Conservation (phyloP, 2,113 vertebrate genomes). For the Lipotes vexillifer region DNA sequence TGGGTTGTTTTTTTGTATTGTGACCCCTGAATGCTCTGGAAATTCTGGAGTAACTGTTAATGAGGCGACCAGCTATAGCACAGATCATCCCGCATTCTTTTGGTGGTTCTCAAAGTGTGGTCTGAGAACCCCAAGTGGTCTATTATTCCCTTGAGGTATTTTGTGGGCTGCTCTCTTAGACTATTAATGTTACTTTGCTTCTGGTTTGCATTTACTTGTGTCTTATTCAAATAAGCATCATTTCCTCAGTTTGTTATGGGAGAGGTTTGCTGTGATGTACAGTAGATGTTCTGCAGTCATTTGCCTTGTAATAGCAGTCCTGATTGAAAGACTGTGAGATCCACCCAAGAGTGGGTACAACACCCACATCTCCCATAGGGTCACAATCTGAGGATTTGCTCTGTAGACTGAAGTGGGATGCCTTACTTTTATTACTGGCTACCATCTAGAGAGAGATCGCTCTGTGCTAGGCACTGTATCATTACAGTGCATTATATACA, state of each 20-base stretch:
- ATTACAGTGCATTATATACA: not conserved
- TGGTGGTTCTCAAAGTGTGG: not conserved
- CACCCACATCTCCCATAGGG: not conserved
- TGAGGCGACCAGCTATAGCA: not conserved
- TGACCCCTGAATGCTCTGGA: not conserved
- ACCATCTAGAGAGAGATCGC: not conserved
- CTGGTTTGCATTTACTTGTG: conserved; percentile 23
- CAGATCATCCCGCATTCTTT: not conserved
- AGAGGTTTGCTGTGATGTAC: not conserved
- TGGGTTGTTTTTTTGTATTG: not conserved
- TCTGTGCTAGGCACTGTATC: not conserved
- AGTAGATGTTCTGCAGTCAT: not conserved
- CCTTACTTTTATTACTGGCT: conserved; percentile 29
- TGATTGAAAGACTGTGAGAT: not conserved
- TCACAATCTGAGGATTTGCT: not conserved
- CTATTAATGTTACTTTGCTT: not conserved
- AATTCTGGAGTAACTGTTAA: conserved; percentile 5
- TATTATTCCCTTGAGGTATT: not conserved
- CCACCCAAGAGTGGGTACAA: not conserved
- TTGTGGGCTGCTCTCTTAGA: not conserved
- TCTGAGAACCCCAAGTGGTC: not conserved
- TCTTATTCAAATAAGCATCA: conserved; percentile 2
- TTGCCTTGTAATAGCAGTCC: not conserved
- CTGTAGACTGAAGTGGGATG: not conserved
- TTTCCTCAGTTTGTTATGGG: not conserved